Conservation (phyloP, 2,113 vertebrate species). For the Coptodon bakossiorum region DNA sequence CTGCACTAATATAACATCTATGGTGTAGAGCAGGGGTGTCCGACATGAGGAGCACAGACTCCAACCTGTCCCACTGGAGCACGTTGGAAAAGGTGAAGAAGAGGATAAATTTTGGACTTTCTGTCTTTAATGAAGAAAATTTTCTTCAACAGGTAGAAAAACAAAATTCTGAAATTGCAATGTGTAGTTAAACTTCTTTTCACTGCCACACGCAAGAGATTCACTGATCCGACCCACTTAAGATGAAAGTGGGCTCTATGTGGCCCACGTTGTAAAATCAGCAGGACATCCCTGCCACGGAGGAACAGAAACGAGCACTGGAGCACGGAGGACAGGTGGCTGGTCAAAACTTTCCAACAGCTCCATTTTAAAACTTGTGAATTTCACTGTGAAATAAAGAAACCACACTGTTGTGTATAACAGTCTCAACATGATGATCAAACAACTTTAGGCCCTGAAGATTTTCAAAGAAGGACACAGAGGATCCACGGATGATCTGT, state of each 20-base stretch:
- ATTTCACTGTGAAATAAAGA: neutral
- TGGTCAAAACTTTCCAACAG: accelerated
- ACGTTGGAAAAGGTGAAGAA: neutral
- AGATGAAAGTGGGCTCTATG: neutral
- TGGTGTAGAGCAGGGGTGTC: neutral
- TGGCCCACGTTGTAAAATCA: neutral
- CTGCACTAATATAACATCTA: neutral
- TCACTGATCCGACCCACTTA: neutral
- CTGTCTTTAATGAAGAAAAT: neutral
- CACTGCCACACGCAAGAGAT: neutral
- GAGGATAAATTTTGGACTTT: neutral
- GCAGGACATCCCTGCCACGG: accelerated
- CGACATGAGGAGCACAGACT: neutral
- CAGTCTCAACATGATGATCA: neutral
- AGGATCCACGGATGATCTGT: neutral
- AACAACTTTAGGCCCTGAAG: neutral
- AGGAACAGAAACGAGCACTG: neutral
- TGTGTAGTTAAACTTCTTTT: accelerated
- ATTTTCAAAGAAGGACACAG: neutral
- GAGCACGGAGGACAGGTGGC: neutral
- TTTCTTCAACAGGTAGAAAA: neutral
- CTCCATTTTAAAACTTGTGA: neutral
- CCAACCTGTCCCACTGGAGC: neutral
- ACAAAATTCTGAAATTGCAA: neutral
- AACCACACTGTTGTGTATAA: neutral